Conservation (phyloP, 2,113 vertebrate genomes). For the Cavia porcellus region DNA sequence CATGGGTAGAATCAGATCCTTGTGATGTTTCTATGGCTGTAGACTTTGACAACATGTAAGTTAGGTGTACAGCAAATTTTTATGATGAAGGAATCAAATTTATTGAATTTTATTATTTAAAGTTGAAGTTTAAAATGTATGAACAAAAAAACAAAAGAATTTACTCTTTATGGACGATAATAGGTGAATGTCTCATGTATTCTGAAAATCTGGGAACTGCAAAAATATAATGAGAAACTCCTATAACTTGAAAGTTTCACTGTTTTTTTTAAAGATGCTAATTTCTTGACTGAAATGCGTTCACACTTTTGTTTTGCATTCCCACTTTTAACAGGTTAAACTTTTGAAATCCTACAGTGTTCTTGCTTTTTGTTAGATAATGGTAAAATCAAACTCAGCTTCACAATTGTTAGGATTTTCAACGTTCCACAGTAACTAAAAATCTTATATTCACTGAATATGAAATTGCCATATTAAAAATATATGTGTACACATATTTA, state of each 20-base stretch:
- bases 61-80: no score
- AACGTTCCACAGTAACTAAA: slow-evolving; percentile 47
- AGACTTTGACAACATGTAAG: no score
- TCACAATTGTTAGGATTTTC: slow-evolving; percentile 26
- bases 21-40: no score
- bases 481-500: background rate
- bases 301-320: background rate
- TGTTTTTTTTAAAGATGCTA: background rate
- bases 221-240: slow-evolving; percentile 52
- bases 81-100: slow-evolving; percentile 58
- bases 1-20: no score
- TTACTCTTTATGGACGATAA: slow-evolving; percentile 85
- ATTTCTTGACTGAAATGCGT: slow-evolving; percentile 35
- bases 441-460: slow-evolving; percentile 34
- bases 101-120: slow-evolving; percentile 89
- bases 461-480: slow-evolving; percentile 36
- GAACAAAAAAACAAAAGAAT: slow-evolving; percentile 83
- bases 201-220: slow-evolving; percentile 52
- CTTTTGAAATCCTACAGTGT: slow-evolving; percentile 26
- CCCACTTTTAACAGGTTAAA: slow-evolving; percentile 62
- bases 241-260: background rate
- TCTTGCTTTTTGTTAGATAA: slow-evolving; percentile 58
- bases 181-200: slow-evolving; percentile 74
- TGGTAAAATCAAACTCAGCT: slow-evolving; percentile 27
- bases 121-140: slow-evolving; percentile 86